These are phyloP conservation scores for Stylophora pistillata DNA, from an alignment of 64 coral and sea anemone species.

Conservation along the genomic window DNA sequence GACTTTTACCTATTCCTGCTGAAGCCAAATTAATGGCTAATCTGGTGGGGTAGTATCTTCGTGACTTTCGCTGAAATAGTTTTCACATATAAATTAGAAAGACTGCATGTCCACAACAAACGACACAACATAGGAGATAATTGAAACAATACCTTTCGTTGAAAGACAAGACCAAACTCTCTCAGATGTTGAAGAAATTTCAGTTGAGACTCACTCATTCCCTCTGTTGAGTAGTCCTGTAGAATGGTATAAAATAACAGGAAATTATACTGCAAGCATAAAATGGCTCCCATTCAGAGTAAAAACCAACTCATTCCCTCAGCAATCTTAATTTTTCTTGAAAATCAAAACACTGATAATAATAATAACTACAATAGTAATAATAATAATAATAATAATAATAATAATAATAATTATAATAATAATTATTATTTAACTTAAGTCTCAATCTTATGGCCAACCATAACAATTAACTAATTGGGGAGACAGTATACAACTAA, in stretches of 20 bases:
- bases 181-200: conserved; percentile 95
- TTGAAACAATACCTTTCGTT: conserved; percentile 79
- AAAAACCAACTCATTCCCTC: too few relatives aligned
- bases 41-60: conserved; percentile 94
- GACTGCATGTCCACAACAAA: too few relatives aligned
- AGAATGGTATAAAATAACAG: background rate
- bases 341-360: too few relatives aligned
- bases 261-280: too few relatives aligned
- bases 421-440: background rate
- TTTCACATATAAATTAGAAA: background rate
- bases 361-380: background rate
- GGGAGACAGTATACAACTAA: too few relatives aligned
- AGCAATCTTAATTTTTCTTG: too few relatives aligned
- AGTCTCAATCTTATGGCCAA: too few relatives aligned
- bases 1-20: conserved; percentile 67
- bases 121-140: background rate
- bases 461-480: too few relatives aligned
- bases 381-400: background rate
- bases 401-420: background rate
- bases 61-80: conserved; percentile 84
- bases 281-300: too few relatives aligned
- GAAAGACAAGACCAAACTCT: conserved; percentile 99
- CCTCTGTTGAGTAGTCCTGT: conserved; percentile 98
- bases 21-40: conserved; percentile 85
- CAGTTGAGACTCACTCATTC: conserved; percentile 83